Evolutionary conservation across 1,140 invertebrate genomes (phyloP).

Genomic region (Zaprionus africanus): DNA sequence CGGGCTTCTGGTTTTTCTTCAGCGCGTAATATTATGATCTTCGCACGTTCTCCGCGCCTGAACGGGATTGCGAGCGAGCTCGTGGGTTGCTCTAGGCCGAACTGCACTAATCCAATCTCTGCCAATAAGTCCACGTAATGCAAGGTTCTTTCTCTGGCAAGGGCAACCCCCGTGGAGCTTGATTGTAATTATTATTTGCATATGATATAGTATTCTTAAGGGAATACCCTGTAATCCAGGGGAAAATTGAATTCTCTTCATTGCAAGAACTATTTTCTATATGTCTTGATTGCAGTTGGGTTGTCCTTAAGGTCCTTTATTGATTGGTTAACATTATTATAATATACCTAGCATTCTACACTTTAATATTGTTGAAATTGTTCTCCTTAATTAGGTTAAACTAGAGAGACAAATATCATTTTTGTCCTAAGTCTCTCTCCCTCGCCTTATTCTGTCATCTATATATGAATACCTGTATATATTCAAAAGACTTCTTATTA

Average conservation of each 20-base stretch:
- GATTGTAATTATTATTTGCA: background rate
- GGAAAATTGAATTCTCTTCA: background rate
- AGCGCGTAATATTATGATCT: slow-evolving; percentile 60
- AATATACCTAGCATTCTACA: background rate
- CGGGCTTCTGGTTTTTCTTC: slow-evolving; percentile 77
- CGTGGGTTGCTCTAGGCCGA: background rate
- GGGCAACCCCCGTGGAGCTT: background rate
- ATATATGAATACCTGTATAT: too few species aligned
- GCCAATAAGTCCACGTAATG: background rate
- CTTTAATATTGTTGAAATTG: too few species aligned
- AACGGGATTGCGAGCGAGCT: background rate
- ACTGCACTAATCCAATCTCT: background rate
- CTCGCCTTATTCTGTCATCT: too few species aligned
- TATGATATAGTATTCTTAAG: background rate
- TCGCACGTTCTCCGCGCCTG: slow-evolving; percentile 29
- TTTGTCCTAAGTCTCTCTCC: too few species aligned
- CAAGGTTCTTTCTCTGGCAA: background rate
- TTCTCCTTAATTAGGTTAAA: background rate
- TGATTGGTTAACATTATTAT: background rate
- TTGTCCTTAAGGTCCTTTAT: background rate
- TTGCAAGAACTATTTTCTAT: background rate
- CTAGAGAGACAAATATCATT: too few species aligned
- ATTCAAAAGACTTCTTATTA: background rate
- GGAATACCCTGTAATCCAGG: background rate
- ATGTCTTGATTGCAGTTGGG: background rate